A percentile compares a stretch with the other conserved stretches of the same genome.
Conservation (phyloP, 1,140 invertebrate genomes). For the Pristionchus pacificus region DNA sequence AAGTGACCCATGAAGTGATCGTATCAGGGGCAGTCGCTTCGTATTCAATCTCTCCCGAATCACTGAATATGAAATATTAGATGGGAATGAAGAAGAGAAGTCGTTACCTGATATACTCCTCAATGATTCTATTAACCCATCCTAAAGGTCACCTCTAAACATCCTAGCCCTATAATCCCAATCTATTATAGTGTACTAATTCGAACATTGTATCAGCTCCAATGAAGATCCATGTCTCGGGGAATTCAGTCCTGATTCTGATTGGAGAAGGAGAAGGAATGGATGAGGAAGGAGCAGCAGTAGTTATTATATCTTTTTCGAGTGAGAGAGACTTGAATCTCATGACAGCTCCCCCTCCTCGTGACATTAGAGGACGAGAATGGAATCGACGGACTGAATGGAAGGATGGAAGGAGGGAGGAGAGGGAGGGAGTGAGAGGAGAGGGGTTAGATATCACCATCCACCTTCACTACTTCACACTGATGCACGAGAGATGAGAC, state of each 20-base stretch:
- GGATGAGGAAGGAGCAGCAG: not conserved
- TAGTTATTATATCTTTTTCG: no score
- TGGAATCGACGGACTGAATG: not conserved
- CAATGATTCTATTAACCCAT: not conserved
- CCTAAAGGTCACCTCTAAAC: no score
- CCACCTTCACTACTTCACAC: not conserved
- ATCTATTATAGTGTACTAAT: no score
- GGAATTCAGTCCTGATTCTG: conserved; percentile 22
- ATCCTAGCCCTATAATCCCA: no score
- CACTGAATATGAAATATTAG: conserved; percentile 55
- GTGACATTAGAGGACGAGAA: not conserved
- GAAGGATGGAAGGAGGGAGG: no score
- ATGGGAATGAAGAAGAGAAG: no score
- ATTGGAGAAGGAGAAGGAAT: not conserved
- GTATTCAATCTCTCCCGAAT: conserved; percentile 61
- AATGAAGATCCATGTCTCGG: conserved; percentile 33
- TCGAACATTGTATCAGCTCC: not conserved
- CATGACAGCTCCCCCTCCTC: not conserved
- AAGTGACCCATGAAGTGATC: conserved; percentile 85
- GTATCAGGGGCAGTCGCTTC: conserved; percentile 73
- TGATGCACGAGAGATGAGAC: no score
- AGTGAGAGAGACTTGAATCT: no score
- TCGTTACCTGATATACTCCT: no score
- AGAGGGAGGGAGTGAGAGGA: no score
- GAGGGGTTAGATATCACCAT: not conserved